phyloP scores from a whole-genome alignment of 2,113 vertebrate genomes.

The Rhynchomys soricoides region DNA sequence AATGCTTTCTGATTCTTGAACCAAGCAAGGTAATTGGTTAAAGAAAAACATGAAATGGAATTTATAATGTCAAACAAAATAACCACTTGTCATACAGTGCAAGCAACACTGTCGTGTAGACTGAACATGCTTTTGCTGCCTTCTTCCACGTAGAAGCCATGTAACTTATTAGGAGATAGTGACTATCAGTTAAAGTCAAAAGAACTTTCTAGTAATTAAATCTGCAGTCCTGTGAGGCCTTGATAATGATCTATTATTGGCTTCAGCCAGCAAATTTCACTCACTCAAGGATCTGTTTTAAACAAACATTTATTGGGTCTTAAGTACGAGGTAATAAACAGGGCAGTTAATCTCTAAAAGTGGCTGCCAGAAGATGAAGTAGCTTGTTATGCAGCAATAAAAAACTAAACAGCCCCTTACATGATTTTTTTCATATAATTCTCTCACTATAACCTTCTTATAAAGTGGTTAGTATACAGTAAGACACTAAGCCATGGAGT shows the following conservation, averaged over 20 bases:
- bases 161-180: not conserved
- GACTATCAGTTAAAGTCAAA: not conserved
- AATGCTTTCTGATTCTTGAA: not conserved
- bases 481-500: not conserved
- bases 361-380: slow-evolving; percentile 10
- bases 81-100: not conserved
- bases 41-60: not conserved
- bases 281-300: slow-evolving; percentile 49
- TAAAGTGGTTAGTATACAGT: not conserved
- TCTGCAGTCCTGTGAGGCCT: not conserved
- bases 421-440: slow-evolving; percentile 38
- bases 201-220: slow-evolving; percentile 5
- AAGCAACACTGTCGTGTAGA: not conserved
- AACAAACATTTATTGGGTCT: slow-evolving; percentile 51
- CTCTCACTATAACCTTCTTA: not conserved
- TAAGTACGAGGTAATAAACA: slow-evolving; percentile 54
- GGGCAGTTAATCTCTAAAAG: slow-evolving; percentile 22
- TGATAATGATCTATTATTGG: not conserved
- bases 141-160: not conserved
- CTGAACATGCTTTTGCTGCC: not conserved
- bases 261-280: not conserved
- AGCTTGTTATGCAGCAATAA: not conserved
- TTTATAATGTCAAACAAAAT: not conserved
- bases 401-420: slow-evolving; percentile 27
- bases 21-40: not conserved